Base-by-base conservation (phyloP, 1,140 invertebrate genomes). In the Trichogramma pretiosum region DNA sequence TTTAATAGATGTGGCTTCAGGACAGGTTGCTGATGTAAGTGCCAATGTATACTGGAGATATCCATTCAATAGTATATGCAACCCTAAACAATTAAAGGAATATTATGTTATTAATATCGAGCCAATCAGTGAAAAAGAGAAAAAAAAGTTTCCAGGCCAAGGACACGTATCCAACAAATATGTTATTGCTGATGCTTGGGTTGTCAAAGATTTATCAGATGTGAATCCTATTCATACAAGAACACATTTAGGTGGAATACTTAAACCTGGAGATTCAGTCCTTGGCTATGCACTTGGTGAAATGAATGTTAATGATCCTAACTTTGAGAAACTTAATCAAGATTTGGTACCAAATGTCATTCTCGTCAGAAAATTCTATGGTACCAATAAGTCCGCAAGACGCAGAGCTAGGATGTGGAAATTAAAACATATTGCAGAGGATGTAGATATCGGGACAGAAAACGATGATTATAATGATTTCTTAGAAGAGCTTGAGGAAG, bases 71-170 rank as follows among this genome's bases (percentile, higher is more conserved):
- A 78, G 83, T 30, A 81, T 99, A 36, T 93, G 87, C 59, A 84
- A 88, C 63, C 85, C 89, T 1, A 96, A 93, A 66, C 89, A 95
- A 60, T 70, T 98, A 37, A 81, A 82, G 2, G 91, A 98, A 67
- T 99, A 89, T 62, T 82, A 89, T 57, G 89, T 99, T 1, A 95
- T 99, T 85, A 87, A 98, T 63, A 83, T 95, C 50, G 92, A 97
- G 60, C 71, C 83, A 30, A 83, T 96, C 3, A 73, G 75, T 52
- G 80, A 88, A 28, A 82, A 86, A 64, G 81, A 94, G 50, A 77
- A 79, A 54, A 83, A 82, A 60, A 70, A 74, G 41, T 90, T 90
- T 60, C 85, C 87, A 11, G 90, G 91, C 1, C 91, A 94, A 75
- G 91, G 91, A 13, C 69, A 76, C 28, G 77, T 93, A 48, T 94